These are phyloP conservation scores for Sylvia atricapilla DNA, from an alignment of 2,113 vertebrate species.

Conservation along the genomic window DNA sequence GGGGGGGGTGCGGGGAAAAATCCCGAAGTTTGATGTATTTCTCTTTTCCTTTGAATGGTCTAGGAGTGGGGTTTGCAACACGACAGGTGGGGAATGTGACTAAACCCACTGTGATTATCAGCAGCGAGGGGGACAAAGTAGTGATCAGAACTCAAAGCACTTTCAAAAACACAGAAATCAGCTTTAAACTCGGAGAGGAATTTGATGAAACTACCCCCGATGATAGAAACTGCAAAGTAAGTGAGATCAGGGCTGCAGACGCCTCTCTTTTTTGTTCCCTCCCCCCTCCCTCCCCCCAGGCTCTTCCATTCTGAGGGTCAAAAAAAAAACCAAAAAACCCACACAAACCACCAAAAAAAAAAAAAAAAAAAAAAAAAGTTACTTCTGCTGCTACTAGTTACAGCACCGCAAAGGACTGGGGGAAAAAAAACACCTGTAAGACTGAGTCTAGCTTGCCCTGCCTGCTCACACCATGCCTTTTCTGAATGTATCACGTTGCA, in stretches of 20 bases:
- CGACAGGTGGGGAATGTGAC: slow-evolving; percentile 91
- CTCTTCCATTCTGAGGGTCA: not conserved
- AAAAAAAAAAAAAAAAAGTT: not conserved
- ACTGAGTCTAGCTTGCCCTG: not conserved
- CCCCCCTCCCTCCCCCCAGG: rapidly evolving
- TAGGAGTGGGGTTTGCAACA: slow-evolving; percentile 90
- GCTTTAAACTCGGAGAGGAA: slow-evolving; percentile 90
- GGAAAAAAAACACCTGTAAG: not conserved
- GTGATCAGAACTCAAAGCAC: slow-evolving; percentile 85
- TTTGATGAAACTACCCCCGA: slow-evolving; percentile 90
- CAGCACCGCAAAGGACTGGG: not conserved
- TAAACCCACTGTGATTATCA: slow-evolving; percentile 90
- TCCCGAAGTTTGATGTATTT: not conserved
- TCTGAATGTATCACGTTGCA: not conserved
- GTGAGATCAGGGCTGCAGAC: not conserved
- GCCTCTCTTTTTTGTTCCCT: not conserved
- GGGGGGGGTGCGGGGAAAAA: too few species aligned
- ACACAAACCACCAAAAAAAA: too few species aligned
- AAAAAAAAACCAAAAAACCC: not conserved
- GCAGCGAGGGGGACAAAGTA: slow-evolving; percentile 86
- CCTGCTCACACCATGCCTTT: rapidly evolving
- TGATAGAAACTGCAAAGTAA: slow-evolving; percentile 91
- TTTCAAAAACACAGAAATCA: slow-evolving; percentile 92
- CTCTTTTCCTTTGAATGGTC: not conserved
- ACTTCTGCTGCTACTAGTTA: not conserved